phyloP scores from a whole-genome alignment of 2,113 vertebrate species.

The Xenopus laevis region DNA sequence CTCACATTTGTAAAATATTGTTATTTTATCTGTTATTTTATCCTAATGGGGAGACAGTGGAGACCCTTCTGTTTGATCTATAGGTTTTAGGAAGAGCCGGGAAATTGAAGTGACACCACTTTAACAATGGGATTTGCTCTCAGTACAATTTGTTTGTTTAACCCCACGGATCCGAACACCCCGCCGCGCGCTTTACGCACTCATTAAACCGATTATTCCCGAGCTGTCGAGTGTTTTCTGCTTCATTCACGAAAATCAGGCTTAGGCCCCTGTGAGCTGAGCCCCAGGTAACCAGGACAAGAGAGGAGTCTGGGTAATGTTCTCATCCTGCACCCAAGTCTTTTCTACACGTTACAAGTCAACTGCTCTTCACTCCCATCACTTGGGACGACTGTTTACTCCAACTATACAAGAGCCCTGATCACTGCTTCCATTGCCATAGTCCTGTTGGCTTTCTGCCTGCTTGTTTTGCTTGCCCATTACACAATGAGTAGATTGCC shows the following conservation, averaged over 20 bases:
- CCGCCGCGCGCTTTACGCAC: constrained; percentile 85
- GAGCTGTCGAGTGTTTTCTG: constrained; percentile 91
- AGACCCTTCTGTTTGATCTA: constrained; percentile 73
- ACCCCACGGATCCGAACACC: constrained; percentile 87
- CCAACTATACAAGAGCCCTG: constrained; percentile 3
- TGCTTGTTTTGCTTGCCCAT: constrained; percentile 32
- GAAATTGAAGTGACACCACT: constrained; percentile 90
- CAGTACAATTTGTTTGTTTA: constrained; percentile 93
- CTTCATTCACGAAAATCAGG: constrained; percentile 81
- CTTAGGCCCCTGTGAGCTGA: constrained; percentile 52
- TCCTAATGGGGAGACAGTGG: constrained; percentile 80
- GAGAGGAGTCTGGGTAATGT: constrained; percentile 9
- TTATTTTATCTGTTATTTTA: constrained; percentile 83
- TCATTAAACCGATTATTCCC: constrained; percentile 99
- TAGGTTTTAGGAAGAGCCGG: constrained; percentile 69
- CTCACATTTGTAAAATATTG: constrained; percentile 79
- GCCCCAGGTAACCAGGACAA: constrained; percentile 26
- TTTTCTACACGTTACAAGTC: constrained; percentile 28
- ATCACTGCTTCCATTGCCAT: constrained; percentile 21
- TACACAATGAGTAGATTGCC: constrained; percentile 42
- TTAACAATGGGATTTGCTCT: constrained; percentile 93
- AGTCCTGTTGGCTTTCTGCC: constrained; percentile 19
- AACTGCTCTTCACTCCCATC: constrained; percentile 13
- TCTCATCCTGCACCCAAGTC: constrained; percentile 7
- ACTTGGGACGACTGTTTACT: constrained; percentile 26